Percentiles rank a stretch among this genome's conserved stretches.
Conservation (phyloP, 2,888 invertebrate species). For the Lathronympha strigana region DNA sequence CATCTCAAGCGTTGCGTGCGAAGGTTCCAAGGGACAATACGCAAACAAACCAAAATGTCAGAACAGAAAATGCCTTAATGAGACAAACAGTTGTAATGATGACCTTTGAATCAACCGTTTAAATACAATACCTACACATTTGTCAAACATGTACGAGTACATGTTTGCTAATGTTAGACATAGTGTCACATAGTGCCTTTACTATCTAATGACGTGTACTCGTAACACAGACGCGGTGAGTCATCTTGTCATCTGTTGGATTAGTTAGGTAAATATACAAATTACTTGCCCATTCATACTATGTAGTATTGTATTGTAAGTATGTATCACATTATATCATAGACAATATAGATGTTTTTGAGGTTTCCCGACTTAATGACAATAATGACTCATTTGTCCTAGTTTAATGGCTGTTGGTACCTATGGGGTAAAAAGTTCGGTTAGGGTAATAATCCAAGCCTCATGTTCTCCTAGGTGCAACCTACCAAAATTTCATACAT, state of each 20-base stretch:
- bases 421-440: too few species aligned
- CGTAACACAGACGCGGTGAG: constrained; percentile 6
- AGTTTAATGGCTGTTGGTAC: too few species aligned
- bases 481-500: too few species aligned
- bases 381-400: too few species aligned
- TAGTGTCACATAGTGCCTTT: neutral
- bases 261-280: constrained; percentile 4
- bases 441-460: too few species aligned
- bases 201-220: constrained; percentile 14
- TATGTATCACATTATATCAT: too few species aligned
- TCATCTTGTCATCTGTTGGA: constrained; percentile 19
- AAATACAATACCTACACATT: neutral
- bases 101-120: neutral
- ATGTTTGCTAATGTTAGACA: neutral
- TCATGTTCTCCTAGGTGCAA: too few species aligned
- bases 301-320: too few species aligned
- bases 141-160: neutral
- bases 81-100: neutral
- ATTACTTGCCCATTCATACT: constrained; percentile 7
- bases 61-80: neutral
- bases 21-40: too few species aligned
- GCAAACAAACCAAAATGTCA: neutral
- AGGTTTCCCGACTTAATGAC: too few species aligned
- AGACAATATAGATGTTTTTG: too few species aligned
- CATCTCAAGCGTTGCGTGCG: too few species aligned